Evolutionary conservation across 2,888 invertebrate species (phyloP).

Genomic region (Gymnocheta viridis): DNA sequence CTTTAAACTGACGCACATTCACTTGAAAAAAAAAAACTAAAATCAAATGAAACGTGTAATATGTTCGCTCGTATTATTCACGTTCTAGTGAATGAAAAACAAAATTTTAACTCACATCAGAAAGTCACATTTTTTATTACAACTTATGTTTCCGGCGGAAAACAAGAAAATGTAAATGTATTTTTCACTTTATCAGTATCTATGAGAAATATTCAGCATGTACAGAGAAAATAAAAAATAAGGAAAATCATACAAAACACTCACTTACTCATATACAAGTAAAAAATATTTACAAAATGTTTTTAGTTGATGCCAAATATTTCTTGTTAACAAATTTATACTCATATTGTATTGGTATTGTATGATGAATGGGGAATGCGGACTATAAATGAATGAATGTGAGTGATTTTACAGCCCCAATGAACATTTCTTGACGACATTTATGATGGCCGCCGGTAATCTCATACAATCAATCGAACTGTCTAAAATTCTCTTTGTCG

Average conservation of each 20-base stretch:
- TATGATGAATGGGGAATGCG: background rate
- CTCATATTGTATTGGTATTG: background rate
- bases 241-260: slow-evolving; percentile 21
- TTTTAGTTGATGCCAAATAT: too few species aligned
- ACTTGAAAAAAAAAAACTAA: background rate
- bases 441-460: too few species aligned
- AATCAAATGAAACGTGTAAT: slow-evolving; percentile 28
- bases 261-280: background rate
- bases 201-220: slow-evolving; percentile 32
- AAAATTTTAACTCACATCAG: background rate
- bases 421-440: too few species aligned
- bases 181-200: slow-evolving; percentile 49
- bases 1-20: background rate
- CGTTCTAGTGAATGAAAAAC: background rate
- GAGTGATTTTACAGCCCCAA: background rate
- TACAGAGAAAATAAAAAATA: background rate
- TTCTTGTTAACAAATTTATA: too few species aligned
- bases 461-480: too few species aligned
- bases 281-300: slow-evolving; percentile 12
- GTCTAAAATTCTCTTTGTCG: too few species aligned
- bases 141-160: slow-evolving; percentile 60
- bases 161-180: slow-evolving; percentile 55
- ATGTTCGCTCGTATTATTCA: background rate
- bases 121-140: slow-evolving; percentile 24
- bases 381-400: background rate